phyloP scores from a whole-genome alignment of 2,113 vertebrate species.

The Uria aalge region DNA sequence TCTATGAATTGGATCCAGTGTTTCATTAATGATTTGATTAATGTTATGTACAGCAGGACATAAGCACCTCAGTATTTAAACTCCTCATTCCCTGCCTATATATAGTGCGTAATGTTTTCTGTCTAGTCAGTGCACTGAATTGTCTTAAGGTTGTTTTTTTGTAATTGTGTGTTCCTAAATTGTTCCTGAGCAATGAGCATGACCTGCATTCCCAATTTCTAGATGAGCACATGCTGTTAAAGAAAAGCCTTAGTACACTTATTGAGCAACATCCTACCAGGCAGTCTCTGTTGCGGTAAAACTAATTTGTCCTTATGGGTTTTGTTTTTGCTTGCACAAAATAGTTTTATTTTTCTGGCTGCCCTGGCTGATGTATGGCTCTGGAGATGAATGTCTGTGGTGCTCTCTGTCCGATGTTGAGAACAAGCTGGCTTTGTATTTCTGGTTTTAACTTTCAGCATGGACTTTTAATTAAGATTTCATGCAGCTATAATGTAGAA shows the following conservation, averaged over 20 bases:
- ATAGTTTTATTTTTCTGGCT: background rate
- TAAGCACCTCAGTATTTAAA: rapidly evolving
- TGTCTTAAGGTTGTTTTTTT: too few relatives aligned
- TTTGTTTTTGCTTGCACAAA: background rate
- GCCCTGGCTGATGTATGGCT: background rate
- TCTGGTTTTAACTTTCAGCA: background rate
- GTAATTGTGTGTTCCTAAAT: background rate
- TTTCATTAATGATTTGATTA: background rate
- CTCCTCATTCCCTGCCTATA: rapidly evolving
- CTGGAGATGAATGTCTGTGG: background rate
- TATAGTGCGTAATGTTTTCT: rapidly evolving
- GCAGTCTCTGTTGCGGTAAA: rapidly evolving
- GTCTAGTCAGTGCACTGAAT: rapidly evolving
- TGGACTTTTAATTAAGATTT: background rate
- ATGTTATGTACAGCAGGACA: rapidly evolving
- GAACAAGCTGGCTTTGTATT: background rate
- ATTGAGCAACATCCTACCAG: rapidly evolving
- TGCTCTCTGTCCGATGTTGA: rapidly evolving
- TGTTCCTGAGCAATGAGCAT: rapidly evolving
- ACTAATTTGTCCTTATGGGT: background rate
- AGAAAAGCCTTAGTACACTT: background rate
- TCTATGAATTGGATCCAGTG: rapidly evolving
- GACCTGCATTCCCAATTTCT: background rate
- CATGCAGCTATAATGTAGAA: background rate
- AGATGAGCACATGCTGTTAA: rapidly evolving